phyloP scores from a whole-genome alignment of 2,888 invertebrate species.

The Drosophila bunnanda region DNA sequence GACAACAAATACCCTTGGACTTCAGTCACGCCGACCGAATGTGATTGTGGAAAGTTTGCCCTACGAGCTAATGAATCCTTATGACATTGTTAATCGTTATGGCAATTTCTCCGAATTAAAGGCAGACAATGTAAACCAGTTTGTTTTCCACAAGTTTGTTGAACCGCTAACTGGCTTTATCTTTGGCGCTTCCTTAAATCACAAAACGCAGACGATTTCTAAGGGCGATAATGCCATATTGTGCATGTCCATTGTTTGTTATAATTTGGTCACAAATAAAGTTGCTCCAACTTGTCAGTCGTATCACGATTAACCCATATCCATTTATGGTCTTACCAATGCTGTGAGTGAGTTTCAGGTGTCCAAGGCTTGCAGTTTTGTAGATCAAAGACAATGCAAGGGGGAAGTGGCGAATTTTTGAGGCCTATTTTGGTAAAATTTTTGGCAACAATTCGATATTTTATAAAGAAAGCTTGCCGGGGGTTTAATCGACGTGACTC shows the following conservation, averaged over 20 bases:
- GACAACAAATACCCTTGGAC: slow-evolving; percentile 35
- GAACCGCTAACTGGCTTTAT: slow-evolving; percentile 43
- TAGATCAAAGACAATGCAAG: slow-evolving; percentile 24
- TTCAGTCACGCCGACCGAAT: slow-evolving; percentile 58
- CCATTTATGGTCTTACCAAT: slow-evolving; percentile 28
- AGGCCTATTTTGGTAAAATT: slow-evolving; percentile 12
- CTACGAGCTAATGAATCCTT: not conserved
- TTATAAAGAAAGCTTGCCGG: slow-evolving; percentile 24
- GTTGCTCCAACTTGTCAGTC: slow-evolving; percentile 39
- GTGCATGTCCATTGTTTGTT: slow-evolving; percentile 12
- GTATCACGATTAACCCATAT: slow-evolving; percentile 47
- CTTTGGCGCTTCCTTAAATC: slow-evolving; percentile 42
- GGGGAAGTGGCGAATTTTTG: slow-evolving; percentile 16
- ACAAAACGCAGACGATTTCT: slow-evolving; percentile 19
- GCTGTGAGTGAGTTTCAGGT: slow-evolving; percentile 27
- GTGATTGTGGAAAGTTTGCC: slow-evolving; percentile 50
- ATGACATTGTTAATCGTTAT: not conserved
- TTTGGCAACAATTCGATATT: not conserved
- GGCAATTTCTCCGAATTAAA: not conserved
- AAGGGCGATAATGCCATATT: slow-evolving; percentile 21
- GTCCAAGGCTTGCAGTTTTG: slow-evolving; percentile 45
- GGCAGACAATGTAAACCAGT: not conserved
- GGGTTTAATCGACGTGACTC: slow-evolving; percentile 37
- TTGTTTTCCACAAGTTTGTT: slow-evolving; percentile 34
- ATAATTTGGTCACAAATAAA: not conserved